Percentiles rank a stretch among this genome's conserved stretches.
phyloP scores from a whole-genome alignment of 1,140 invertebrate species.

The Periplaneta americana region DNA sequence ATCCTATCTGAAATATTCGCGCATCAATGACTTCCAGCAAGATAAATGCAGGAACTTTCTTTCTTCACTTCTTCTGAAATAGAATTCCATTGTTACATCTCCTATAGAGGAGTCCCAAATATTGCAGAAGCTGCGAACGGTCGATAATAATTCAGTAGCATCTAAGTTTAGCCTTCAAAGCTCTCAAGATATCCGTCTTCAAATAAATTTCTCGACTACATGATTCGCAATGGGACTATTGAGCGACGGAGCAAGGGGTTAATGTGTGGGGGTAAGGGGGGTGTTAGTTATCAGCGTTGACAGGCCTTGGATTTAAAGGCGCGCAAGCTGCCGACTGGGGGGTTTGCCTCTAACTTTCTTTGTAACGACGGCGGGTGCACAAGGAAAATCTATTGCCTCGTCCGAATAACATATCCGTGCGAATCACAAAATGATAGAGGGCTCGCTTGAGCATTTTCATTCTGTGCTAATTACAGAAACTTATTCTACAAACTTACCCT shows the following conservation, averaged over 20 bases:
- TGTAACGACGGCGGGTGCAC: too few relatives aligned
- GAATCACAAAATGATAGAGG: too few relatives aligned
- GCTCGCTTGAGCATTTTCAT: too few relatives aligned
- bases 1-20: too few relatives aligned
- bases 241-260: not conserved
- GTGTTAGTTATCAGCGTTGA: not conserved
- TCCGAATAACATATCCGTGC: too few relatives aligned
- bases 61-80: not conserved
- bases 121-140: not conserved
- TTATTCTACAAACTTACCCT: too few relatives aligned
- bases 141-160: not conserved
- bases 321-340: not conserved
- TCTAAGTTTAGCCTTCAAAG: not conserved
- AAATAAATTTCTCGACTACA: not conserved
- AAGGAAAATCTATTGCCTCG: too few relatives aligned
- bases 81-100: not conserved
- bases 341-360: too few relatives aligned
- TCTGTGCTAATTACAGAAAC: too few relatives aligned
- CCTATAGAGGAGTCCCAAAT: not conserved
- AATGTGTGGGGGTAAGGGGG: not conserved
- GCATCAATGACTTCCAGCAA: not conserved
- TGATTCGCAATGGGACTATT: not conserved
- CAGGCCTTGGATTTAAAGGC: not conserved
- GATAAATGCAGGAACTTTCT: not conserved
- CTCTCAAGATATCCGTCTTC: not conserved